Conservation (phyloP, 2,888 invertebrate species). For the Tenthredo scrophulariae region DNA sequence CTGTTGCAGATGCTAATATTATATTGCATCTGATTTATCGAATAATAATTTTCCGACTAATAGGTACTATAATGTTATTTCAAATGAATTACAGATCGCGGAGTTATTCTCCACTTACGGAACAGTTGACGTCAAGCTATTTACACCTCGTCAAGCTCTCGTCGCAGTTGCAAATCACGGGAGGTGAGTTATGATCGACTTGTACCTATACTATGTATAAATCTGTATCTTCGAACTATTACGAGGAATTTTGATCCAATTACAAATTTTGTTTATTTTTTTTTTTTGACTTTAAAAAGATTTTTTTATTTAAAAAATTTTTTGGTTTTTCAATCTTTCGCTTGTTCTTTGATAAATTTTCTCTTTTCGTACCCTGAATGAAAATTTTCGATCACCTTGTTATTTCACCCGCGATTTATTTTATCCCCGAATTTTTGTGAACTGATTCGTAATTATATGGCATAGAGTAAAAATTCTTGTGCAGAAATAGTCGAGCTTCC, state of each 20-base stretch:
- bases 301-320: too few species aligned
- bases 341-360: too few species aligned
- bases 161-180: constrained; percentile 82
- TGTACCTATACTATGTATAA: neutral
- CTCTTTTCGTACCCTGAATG: too few species aligned
- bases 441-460: neutral
- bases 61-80: neutral
- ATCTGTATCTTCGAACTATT: neutral
- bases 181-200: constrained; percentile 79
- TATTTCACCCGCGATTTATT: neutral
- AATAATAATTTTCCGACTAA: neutral
- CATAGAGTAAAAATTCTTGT: neutral
- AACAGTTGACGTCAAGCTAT: constrained; percentile 83
- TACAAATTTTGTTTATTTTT: neutral
- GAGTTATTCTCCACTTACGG: constrained; percentile 82
- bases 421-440: neutral
- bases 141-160: constrained; percentile 79
- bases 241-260: neutral
- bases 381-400: too few species aligned
- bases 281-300: too few species aligned
- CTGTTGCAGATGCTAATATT: neutral
- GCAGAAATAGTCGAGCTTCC: neutral
- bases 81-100: constrained; percentile 78
- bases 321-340: too few species aligned
- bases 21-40: neutral